These are phyloP conservation scores for Carollia perspicillata DNA, from an alignment of 2,113 vertebrate species.

Conservation along the genomic window DNA sequence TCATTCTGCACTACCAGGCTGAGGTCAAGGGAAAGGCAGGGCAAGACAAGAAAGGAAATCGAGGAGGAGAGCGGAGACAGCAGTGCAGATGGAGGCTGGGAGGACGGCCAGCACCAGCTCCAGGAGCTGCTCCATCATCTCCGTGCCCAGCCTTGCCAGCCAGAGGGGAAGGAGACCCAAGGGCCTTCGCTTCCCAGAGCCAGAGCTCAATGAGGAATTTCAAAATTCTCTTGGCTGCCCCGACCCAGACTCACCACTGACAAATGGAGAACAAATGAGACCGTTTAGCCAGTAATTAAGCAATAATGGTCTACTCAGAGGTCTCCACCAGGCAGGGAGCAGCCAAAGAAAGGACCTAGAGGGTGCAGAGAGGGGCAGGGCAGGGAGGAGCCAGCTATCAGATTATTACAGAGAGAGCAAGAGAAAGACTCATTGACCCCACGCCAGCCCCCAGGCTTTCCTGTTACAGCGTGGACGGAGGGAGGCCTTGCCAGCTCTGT, in stretches of 20 bases:
- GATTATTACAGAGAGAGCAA: slow-evolving; percentile 36
- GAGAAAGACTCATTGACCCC: slow-evolving; percentile 59
- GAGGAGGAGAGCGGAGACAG: neutral
- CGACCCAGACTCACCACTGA: neutral
- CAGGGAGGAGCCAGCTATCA: slow-evolving; percentile 63
- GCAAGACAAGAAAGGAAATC: neutral
- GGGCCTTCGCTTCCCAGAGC: neutral
- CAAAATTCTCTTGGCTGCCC: slow-evolving; percentile 16
- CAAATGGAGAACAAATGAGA: slow-evolving; percentile 78
- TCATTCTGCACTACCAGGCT: rapidly evolving
- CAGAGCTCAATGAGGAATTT: neutral
- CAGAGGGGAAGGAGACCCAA: neutral
- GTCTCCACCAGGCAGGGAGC: slow-evolving; percentile 48
- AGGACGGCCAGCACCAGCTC: too few species aligned
- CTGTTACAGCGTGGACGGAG: rapidly evolving
- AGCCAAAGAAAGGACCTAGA: slow-evolving; percentile 33
- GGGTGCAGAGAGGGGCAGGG: neutral
- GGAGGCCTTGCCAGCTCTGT: neutral
- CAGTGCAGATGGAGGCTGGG: rapidly evolving
- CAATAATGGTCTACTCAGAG: slow-evolving; percentile 73
- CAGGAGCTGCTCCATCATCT: rapidly evolving
- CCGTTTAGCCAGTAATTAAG: slow-evolving; percentile 80
- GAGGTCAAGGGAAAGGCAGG: neutral
- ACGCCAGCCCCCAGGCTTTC: neutral
- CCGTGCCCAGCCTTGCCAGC: rapidly evolving